Evolutionary conservation across 2,888 invertebrate genomes (phyloP), one percentile per base, ranked within the genome.

Genomic region (Trachelus tabidus): DNA sequence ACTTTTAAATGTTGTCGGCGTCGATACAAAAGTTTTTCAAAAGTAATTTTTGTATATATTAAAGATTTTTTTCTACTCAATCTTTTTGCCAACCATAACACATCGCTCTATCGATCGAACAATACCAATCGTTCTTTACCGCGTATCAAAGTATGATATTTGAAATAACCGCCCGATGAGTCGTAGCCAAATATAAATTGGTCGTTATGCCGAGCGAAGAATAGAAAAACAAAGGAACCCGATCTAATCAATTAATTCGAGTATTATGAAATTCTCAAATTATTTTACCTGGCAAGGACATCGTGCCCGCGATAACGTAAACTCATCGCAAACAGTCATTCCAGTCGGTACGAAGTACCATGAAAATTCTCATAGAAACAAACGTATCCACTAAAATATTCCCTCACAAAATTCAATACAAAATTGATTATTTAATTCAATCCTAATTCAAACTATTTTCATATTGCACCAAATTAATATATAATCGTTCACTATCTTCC

Each of bases 241-340:
- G 9, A 56, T 23, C 23, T 56, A 56, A 56, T 23, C 23, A 56
- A 23, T 56, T 9, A 35, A 35, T 35, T 4, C 35, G 23, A 56
- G 23, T 56, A 23, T 56, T 23, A 56, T 23, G 6, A 56, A 56
- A 23, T 23, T 23, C 9, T 40, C 23, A 56, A 23, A 56, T 9
- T 9, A 23, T 33, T 71, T 71, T 71, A 71, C 75, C 79, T 76
- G 73, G 68, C 23, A 69, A 73, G 76, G 37, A 76, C 79, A 79
- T 79, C 69, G 68, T 71, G 79, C 76, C 76, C 76, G 79, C 76
- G 73, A 56, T 68, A 68, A 73, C 73, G 79, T 76, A 79, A 76
- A 73, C 76, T 79, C 79, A 79, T 76, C 76, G 68, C 76, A 68
- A 56, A 23, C 23, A 23, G 56, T 56, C 56, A 56, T 56, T 56